Evolutionary conservation across 2,113 vertebrate species (phyloP).

Genomic region (Pangasianodon hypophthalmus): DNA sequence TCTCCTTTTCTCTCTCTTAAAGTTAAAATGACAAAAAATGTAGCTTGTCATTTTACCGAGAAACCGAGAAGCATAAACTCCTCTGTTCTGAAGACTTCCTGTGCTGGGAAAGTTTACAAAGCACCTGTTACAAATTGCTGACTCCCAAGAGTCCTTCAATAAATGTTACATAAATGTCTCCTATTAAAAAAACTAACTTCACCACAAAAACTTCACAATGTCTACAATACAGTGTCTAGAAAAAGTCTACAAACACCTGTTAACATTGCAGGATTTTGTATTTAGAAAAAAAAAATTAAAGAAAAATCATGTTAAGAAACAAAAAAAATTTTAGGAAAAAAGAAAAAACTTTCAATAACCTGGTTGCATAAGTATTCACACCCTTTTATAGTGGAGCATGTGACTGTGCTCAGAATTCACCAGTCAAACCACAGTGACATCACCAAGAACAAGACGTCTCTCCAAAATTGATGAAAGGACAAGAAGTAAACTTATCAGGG

Average conservation of each 20-base stretch:
- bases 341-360: neutral
- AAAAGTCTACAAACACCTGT: neutral
- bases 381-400: neutral
- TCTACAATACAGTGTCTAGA: neutral
- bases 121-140: neutral
- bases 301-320: neutral
- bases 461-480: neutral
- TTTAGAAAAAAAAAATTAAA: neutral
- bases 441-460: neutral
- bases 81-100: neutral
- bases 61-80: neutral
- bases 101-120: neutral
- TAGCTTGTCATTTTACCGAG: neutral
- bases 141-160: neutral
- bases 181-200: neutral
- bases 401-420: too few relatives aligned
- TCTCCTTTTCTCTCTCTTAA: neutral
- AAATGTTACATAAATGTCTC: neutral
- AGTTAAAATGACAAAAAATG: neutral
- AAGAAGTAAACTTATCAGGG: neutral
- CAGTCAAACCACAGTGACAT: neutral
- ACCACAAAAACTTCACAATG: neutral
- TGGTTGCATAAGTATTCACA: neutral
- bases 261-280: neutral
- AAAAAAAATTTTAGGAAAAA: neutral